Base-by-base conservation (phyloP, 2,113 vertebrate species). In the Arvicanthis niloticus region DNA sequence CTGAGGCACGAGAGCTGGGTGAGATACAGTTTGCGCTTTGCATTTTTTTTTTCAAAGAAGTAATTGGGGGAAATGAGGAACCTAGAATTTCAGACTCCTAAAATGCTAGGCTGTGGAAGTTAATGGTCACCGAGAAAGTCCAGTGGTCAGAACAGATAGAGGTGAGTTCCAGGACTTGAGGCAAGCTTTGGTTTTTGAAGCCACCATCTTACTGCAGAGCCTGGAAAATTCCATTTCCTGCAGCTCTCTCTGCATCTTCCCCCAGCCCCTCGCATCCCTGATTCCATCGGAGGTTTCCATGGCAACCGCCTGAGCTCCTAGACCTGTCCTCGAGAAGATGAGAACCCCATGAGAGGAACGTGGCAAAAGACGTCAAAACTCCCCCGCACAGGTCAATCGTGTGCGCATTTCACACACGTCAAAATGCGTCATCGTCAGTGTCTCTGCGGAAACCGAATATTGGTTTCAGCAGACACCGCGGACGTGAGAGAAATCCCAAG, bases 251-350 rank as follows among this genome's bases (percentile, higher is more conserved):
- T 53, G n/a, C 60, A 60, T 82, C 37, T 82, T 60, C 26, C 21
- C 70, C 3, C 51, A 37, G 70, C 42, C 86, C 29, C 60, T 76
- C 0, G 1, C n/a, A 45, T 94, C 92, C 80, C 62, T 53, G 40
- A n/a, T 37, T 26, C 80, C 48, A 81, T 93, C 88, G 45, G 81
- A 53, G 1, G 93, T 97, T 80, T 95, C 97, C 96, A 95, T 70
- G 86, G 89, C 86, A 95, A 97, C 93, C 22, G 51, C 40, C 48
- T 0, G 56, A 93, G 76, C 60, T 91, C 31, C n/a, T 0, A 53
- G 62, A 82, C 85, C 80, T 26, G 56, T 72, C n/a, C 62, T 26
- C 21, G 21, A 51, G 78, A 84, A 70, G 88, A 80, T 68, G 77
- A 58, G 95, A 5, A 19, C 16, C 78, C 29, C 2, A 22, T 5